Conservation (phyloP, 2,888 invertebrate genomes). For the Notodonta ziczac region DNA sequence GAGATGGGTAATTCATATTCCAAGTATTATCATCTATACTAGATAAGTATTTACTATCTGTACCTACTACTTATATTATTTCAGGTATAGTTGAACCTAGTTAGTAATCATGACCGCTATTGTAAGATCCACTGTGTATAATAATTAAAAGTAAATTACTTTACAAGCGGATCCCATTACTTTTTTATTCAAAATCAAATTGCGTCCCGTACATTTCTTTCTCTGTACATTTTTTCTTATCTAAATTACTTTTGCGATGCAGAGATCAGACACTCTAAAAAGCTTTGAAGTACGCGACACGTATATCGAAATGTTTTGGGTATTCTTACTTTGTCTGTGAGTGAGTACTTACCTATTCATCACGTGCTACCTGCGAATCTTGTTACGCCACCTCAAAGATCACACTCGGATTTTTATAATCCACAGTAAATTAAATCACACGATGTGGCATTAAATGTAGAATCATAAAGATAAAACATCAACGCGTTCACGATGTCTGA, state of each 20-base stretch:
- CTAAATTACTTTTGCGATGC: slow-evolving; percentile 23
- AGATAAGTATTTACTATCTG: no score
- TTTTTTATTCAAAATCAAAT: slow-evolving; percentile 10
- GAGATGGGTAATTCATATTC: no score
- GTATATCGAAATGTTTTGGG: slow-evolving; percentile 29
- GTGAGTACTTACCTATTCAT: slow-evolving; percentile 24
- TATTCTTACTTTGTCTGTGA: slow-evolving; percentile 34
- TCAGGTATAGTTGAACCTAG: neutral
- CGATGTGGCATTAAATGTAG: slow-evolving; percentile 10
- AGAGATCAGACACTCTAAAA: slow-evolving; percentile 19
- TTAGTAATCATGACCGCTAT: neutral
- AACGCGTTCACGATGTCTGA: slow-evolving; percentile 32
- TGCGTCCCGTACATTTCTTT: slow-evolving; percentile 3
- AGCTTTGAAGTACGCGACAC: slow-evolving; percentile 37
- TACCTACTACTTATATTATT: no score
- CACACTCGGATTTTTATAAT: slow-evolving; percentile 20
- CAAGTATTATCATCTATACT: no score
- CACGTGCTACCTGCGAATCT: slow-evolving; percentile 27
- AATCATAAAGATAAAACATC: slow-evolving; percentile 14
- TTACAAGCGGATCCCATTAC: slow-evolving; percentile 3
- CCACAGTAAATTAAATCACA: slow-evolving; percentile 17
- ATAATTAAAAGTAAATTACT: slow-evolving; percentile 6
- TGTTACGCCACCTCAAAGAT: slow-evolving; percentile 28
- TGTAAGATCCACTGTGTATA: neutral
- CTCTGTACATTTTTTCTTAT: slow-evolving; percentile 24